A percentile compares a stretch with the other conserved stretches of the same genome.
These are phyloP conservation scores for Benthochromis sp. DNA, from an alignment of 2,113 vertebrate species.

Conservation along the genomic window DNA sequence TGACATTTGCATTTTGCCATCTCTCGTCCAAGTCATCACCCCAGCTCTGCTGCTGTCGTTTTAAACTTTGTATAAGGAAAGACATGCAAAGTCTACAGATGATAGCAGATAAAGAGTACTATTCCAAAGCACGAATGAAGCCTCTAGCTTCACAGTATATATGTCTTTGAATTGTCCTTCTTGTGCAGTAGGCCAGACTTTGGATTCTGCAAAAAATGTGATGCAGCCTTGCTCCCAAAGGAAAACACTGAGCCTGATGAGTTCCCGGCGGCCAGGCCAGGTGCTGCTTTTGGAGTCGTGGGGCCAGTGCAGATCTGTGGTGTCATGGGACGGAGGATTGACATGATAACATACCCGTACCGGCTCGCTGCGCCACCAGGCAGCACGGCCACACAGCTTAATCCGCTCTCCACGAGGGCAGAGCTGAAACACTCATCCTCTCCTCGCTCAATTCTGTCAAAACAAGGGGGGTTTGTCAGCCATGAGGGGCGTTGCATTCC, in stretches of 20 bases:
- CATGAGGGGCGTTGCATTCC: slow-evolving; percentile 54
- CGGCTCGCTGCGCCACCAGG: slow-evolving; percentile 28
- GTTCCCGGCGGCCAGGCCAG: slow-evolving; percentile 35
- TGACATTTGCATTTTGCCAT: slow-evolving; percentile 82
- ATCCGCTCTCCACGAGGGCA: slow-evolving; percentile 40
- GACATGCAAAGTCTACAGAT: not conserved
- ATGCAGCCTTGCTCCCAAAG: not conserved
- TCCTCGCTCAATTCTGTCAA: slow-evolving; percentile 43
- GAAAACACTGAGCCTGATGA: slow-evolving; percentile 29
- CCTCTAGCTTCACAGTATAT: not conserved
- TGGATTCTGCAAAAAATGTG: not conserved
- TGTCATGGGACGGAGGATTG: slow-evolving; percentile 43
- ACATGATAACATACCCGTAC: slow-evolving; percentile 33
- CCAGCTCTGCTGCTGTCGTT: slow-evolving; percentile 45
- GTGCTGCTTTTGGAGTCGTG: slow-evolving; percentile 19
- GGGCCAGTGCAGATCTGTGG: slow-evolving; percentile 4
- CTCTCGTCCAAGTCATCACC: slow-evolving; percentile 69
- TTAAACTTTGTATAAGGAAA: slow-evolving; percentile 15
- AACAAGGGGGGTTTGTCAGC: slow-evolving; percentile 64
- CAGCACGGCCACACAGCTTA: slow-evolving; percentile 48
- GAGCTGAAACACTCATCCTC: slow-evolving; percentile 35
- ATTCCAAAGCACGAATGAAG: not conserved
- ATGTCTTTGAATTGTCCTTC: slow-evolving; percentile 37
- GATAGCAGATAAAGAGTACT: not conserved
- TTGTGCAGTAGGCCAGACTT: not conserved